Base-by-base conservation (phyloP, 2,797 vertebrate genomes). In the Alouatta caraya region DNA sequence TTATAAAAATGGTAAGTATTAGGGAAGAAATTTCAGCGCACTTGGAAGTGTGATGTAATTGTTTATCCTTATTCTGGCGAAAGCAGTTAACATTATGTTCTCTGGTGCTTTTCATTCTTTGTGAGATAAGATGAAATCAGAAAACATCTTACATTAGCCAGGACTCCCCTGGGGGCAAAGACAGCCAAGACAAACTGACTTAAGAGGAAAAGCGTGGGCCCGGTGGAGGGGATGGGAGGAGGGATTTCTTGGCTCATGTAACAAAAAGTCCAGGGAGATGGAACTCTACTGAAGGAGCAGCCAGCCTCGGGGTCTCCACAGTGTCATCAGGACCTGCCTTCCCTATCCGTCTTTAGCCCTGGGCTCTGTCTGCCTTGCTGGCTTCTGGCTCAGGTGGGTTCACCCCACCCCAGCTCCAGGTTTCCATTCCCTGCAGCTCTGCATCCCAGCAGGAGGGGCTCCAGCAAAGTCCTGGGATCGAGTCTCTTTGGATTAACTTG, bases 1-100 rank as follows among this genome's bases (percentile, higher is more conserved):
- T 99, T 98, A 99, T 99, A 97, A 99, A 99, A 98, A 99, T 99
- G 99, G 99, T 99, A 97, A 99, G 99, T 98, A 94, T 48, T 82
- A 44, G 59, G 73, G 70, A 88, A 88, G 73, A 70, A 21, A 14
- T 82, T 86, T 48, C 39, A 44, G 57, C 33, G 48, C 14, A 1
- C 70, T 84, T 93, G 76, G 95, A 84, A 96, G 83, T 92, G 90
- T 93, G 95, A 97, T 42, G 82, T 96, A 59, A 97, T 94, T 97
- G 95, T 94, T 97, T 94, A 55, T 75, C 76, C 26, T 87, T n/a
- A 12, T 88, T 73, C 76, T 39, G 28, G 57, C 10, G 55, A 88
- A 82, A 85, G 81, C 73, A n/a, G 72, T 93, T 96, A 26, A 70
- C 42, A 5, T 83, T 46, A 37, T 83, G 46, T 89, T 96, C 82